Percentiles rank a stretch among this genome's conserved stretches.
These are phyloP conservation scores for Cariama cristata DNA, from an alignment of 2,113 vertebrate genomes.

Conservation along the genomic window DNA sequence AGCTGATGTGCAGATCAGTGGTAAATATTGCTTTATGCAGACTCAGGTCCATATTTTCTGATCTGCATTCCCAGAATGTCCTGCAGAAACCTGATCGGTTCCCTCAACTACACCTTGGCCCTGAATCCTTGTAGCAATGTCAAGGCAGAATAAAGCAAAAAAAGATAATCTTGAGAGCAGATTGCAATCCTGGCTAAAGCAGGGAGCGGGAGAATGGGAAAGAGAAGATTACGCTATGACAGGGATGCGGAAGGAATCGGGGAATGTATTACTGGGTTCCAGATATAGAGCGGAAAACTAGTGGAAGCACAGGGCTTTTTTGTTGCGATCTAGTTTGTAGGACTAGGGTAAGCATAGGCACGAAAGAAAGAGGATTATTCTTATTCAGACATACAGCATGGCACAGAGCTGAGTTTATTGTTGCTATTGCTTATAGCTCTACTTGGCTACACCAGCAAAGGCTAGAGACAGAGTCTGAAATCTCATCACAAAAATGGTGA, in stretches of 20 bases:
- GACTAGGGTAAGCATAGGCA: background rate
- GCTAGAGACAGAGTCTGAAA: background rate
- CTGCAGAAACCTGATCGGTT: background rate
- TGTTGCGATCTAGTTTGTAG: background rate
- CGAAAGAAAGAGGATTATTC: background rate
- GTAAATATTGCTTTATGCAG: background rate
- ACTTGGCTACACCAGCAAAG: background rate
- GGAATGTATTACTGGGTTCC: background rate
- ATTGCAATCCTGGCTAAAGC: background rate
- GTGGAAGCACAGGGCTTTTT: background rate
- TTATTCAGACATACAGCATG: background rate
- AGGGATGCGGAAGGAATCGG: background rate
- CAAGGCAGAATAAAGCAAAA: background rate
- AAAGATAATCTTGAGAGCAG: background rate
- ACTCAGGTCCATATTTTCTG: background rate
- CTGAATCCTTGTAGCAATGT: background rate
- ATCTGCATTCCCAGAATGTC: background rate
- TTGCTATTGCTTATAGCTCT: background rate
- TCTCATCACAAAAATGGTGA: background rate
- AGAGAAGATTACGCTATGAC: background rate
- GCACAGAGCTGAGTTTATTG: background rate
- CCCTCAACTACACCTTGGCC: background rate
- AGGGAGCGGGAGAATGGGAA: background rate
- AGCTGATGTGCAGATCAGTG: background rate
- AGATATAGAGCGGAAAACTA: background rate